These are phyloP conservation scores for Acronicta psi DNA, from an alignment of 2,888 invertebrate species.

Conservation along the genomic window DNA sequence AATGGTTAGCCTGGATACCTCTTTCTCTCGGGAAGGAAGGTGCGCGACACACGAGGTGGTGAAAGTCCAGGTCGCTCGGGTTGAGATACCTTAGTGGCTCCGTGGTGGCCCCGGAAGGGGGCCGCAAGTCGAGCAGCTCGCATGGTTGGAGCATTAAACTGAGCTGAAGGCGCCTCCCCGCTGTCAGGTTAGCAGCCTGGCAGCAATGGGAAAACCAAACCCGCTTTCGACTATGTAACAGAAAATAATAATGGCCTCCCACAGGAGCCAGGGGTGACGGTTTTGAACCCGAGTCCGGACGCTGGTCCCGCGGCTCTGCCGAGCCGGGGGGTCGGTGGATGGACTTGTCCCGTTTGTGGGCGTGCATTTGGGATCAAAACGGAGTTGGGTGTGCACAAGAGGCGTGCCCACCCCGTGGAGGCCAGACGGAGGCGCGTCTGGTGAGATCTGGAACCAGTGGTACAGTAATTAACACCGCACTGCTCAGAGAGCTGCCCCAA, in stretches of 20 bases:
- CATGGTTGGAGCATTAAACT: constrained; percentile 1
- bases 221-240: rapidly evolving
- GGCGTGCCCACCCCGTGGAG: too few species aligned
- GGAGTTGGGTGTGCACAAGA: constrained; percentile 13
- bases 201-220: rapidly evolving
- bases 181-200: constrained; percentile 3
- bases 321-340: neutral
- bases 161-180: constrained; percentile 2
- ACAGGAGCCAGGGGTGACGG: constrained; percentile 16
- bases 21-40: too few species aligned
- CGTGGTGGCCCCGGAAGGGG: too few species aligned
- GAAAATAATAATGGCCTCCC: constrained; percentile 14
- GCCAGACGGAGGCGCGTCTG: too few species aligned
- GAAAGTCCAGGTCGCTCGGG: too few species aligned
- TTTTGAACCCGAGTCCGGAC: neutral
- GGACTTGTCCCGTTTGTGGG: constrained; percentile 8
- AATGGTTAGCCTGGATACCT: too few species aligned
- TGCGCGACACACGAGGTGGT: too few species aligned
- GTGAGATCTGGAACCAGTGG: too few species aligned
- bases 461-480: rapidly evolving
- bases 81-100: too few species aligned
- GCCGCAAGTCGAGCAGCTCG: too few species aligned
- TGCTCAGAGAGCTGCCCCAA: neutral
- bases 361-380: neutral
- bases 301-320: constrained; percentile 13